These are phyloP conservation scores for Pogoniulus pusillus DNA, from an alignment of 2,797 vertebrate species.

Conservation along the genomic window DNA sequence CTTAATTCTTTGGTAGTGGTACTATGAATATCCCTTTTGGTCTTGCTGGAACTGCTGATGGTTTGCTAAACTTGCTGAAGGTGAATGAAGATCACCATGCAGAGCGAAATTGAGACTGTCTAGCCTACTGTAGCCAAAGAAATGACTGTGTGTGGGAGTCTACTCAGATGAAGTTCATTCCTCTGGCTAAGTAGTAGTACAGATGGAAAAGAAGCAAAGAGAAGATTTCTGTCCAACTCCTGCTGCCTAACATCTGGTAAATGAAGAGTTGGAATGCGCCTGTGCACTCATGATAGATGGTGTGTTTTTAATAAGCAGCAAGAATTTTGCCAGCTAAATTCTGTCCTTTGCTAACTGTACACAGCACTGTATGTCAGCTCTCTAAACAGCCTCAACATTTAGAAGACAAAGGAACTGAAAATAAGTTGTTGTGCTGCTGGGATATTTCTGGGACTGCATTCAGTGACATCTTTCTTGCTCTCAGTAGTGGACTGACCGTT, in stretches of 20 bases:
- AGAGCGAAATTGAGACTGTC: not conserved
- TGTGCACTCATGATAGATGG: not conserved
- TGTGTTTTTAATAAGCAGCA: conserved; percentile 39
- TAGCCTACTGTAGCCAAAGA: not conserved
- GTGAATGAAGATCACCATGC: not conserved
- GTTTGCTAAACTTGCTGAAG: not conserved
- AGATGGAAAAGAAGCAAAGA: conserved; percentile 6
- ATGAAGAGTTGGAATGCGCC: not conserved
- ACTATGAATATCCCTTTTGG: not conserved
- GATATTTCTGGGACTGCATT: not conserved
- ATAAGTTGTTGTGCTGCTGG: not conserved
- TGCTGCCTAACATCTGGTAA: conserved; percentile 36
- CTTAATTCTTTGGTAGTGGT: not conserved
- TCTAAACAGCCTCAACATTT: not conserved
- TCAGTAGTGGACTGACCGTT: not conserved
- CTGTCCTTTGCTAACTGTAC: not conserved
- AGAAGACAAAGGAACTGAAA: conserved; percentile 10
- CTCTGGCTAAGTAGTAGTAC: not conserved
- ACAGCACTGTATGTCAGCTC: not conserved
- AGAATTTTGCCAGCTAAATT: conserved; percentile 18
- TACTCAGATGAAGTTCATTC: not conserved
- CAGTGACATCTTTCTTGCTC: not conserved
- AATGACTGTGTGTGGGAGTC: not conserved
- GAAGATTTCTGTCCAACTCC: not conserved
- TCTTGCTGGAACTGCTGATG: not conserved